Evolutionary conservation across 2,888 invertebrate species (phyloP).

Genomic region (Diaprepes abbreviatus): DNA sequence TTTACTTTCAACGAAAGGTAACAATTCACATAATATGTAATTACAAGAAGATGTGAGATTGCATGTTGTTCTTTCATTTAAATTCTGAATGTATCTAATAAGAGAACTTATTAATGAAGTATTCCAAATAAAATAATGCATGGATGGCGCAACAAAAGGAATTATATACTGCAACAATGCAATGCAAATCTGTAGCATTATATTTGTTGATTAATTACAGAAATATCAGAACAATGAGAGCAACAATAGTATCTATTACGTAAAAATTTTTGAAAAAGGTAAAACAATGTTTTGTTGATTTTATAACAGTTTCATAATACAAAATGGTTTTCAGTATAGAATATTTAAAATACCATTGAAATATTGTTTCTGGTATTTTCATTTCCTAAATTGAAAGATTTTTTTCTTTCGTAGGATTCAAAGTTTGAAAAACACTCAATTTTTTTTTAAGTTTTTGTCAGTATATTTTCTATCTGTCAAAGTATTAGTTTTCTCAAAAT

Average conservation of each 20-base stretch:
- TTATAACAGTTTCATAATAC: neutral
- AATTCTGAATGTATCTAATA: slow-evolving; percentile 1
- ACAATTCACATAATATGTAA: slow-evolving; percentile 13
- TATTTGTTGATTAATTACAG: neutral
- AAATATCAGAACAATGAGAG: slow-evolving; percentile 3
- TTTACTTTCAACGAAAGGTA: slow-evolving; percentile 16
- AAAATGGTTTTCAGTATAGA: no score
- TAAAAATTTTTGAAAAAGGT: neutral
- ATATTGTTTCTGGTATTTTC: no score
- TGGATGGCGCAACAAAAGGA: neutral
- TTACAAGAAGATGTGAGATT: slow-evolving; percentile 14
- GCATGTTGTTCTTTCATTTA: slow-evolving; percentile 2
- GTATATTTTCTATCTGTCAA: no score
- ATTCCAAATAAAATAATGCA: no score
- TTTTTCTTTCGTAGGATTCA: no score
- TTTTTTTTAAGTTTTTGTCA: no score
- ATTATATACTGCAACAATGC: neutral
- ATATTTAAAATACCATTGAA: no score
- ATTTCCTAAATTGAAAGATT: no score
- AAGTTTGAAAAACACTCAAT: no score
- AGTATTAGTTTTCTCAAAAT: no score
- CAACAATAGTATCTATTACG: neutral
- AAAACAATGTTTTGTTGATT: neutral
- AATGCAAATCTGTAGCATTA: neutral
- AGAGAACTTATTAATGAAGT: neutral